phyloP scores from a whole-genome alignment of 2,113 vertebrate species.

The Irena cyanogastra region DNA sequence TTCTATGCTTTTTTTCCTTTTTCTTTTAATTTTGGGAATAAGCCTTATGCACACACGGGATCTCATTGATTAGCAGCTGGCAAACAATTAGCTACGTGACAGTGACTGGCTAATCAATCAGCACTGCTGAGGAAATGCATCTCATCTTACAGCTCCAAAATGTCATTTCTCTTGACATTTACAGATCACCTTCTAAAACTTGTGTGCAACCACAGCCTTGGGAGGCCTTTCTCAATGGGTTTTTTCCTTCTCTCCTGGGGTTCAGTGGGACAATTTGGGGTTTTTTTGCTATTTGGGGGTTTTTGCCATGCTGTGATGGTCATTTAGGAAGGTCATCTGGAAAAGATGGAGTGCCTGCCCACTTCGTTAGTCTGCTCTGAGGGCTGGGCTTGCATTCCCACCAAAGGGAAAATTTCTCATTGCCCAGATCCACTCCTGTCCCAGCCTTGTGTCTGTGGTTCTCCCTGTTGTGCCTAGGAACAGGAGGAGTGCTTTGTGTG shows the following conservation, averaged over 20 bases:
- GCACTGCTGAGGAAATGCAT: background rate
- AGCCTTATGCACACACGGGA: background rate
- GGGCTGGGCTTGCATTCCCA: background rate
- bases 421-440: background rate
- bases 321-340: background rate
- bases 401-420: background rate
- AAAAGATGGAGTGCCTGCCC: background rate
- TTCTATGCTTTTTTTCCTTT: background rate
- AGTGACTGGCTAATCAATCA: background rate
- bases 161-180: background rate
- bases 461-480: background rate
- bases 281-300: accelerated
- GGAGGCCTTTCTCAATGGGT: accelerated
- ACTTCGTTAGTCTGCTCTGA: accelerated
- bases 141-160: background rate
- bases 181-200: background rate
- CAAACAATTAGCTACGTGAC: background rate
- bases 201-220: background rate
- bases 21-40: background rate
- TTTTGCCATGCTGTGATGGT: background rate
- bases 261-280: background rate
- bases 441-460: background rate
- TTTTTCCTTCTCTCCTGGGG: background rate
- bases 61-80: background rate
- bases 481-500: accelerated